These are phyloP conservation scores for Ctenoplectra terminalis DNA, from an alignment of 1,140 invertebrate species.

Conservation along the genomic window DNA sequence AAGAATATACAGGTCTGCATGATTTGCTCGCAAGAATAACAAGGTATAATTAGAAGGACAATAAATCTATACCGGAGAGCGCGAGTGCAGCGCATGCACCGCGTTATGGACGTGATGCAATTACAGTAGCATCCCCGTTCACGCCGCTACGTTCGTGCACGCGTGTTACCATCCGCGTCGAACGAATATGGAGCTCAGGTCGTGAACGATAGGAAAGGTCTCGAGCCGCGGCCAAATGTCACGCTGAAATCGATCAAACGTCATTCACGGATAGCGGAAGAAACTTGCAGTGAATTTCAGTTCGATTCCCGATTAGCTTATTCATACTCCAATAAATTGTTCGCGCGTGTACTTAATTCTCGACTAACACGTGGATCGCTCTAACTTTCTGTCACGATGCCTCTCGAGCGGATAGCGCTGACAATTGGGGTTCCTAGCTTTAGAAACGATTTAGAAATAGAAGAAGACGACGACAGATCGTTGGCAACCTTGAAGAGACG, in stretches of 20 bases:
- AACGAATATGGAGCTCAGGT: not conserved
- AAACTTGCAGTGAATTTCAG: slow-evolving; percentile 26
- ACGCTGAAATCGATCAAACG: slow-evolving; percentile 47
- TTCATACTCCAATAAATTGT: not conserved
- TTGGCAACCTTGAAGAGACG: slow-evolving; percentile 16
- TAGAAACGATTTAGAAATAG: no score
- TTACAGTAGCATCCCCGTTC: slow-evolving; percentile 10
- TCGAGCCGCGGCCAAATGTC: slow-evolving; percentile 60
- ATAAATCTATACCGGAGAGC: slow-evolving; percentile 36
- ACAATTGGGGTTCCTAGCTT: no score
- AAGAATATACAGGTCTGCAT: not conserved
- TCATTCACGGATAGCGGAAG: slow-evolving; percentile 45
- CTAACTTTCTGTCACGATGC: no score
- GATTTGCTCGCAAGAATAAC: not conserved
- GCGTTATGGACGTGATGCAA: slow-evolving; percentile 11
- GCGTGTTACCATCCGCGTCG: slow-evolving; percentile 7
- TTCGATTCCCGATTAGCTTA: no score
- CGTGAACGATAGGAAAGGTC: slow-evolving; percentile 59
- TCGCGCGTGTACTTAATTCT: not conserved
- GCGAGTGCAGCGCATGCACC: slow-evolving; percentile 36
- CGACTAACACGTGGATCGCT: no score
- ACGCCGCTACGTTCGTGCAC: not conserved
- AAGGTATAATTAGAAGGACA: slow-evolving; percentile 49
- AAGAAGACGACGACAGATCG: not conserved
- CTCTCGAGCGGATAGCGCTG: no score